phyloP scores from a whole-genome alignment of 2,888 invertebrate species.

The Willowsia nigromaculata region DNA sequence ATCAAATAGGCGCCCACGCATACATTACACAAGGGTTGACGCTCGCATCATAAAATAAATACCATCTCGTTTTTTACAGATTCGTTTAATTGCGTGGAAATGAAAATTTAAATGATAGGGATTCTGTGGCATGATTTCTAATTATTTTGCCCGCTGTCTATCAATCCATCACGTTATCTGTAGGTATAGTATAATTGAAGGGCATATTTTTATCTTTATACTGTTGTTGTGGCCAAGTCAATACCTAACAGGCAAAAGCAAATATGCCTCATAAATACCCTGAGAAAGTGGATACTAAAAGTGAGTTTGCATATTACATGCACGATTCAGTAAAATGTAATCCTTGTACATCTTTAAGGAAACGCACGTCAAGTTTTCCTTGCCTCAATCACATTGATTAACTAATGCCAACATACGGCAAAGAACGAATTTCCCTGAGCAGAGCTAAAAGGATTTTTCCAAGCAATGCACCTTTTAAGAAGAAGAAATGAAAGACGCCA shows the following conservation, averaged over 20 bases:
- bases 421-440: too few species aligned
- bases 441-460: background rate
- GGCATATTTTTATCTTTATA: conserved; percentile 11
- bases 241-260: background rate
- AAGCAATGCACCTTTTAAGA: background rate
- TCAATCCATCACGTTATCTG: conserved; percentile 68
- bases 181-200: conserved; percentile 40
- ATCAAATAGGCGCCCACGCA: conserved; percentile 64
- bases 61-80: background rate
- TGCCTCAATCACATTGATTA: background rate
- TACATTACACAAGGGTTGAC: too few species aligned
- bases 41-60: background rate
- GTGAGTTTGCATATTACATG: too few species aligned
- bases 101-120: conserved; percentile 64
- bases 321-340: background rate
- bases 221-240: background rate
- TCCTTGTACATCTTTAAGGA: conserved; percentile 11
- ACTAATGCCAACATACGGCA: background rate
- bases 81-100: conserved; percentile 60
- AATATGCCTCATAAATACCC: background rate
- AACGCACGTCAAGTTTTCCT: conserved; percentile 41
- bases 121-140: conserved; percentile 59
- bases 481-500: background rate
- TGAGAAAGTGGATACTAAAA: background rate
- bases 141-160: conserved; percentile 68